These are phyloP conservation scores for Calidris pygmaea DNA, from an alignment of 2,113 vertebrate genomes.

Conservation along the genomic window DNA sequence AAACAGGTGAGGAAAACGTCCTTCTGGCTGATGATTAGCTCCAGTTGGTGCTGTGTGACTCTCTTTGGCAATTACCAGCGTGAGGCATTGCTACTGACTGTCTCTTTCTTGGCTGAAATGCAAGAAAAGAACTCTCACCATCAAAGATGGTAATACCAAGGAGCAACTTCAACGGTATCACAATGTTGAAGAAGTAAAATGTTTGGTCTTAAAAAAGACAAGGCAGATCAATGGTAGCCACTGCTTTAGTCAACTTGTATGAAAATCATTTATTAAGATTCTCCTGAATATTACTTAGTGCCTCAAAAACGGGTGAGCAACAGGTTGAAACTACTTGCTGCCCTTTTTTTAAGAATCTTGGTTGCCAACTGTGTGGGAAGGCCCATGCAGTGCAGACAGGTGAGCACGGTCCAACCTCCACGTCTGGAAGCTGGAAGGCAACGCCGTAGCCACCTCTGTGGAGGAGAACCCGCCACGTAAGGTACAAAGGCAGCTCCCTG, in stretches of 20 bases:
- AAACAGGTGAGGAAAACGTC: background rate
- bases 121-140: background rate
- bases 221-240: background rate
- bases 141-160: background rate
- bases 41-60: background rate
- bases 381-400: rapidly evolving
- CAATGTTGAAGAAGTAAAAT: background rate
- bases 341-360: background rate
- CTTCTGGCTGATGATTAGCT: background rate
- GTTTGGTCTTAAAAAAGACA: background rate
- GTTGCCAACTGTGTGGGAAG: rapidly evolving
- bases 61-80: background rate
- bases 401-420: no score
- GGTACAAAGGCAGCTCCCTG: background rate
- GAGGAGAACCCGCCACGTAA: background rate
- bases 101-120: background rate
- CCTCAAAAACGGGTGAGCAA: background rate
- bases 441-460: background rate
- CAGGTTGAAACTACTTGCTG: background rate
- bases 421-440: background rate
- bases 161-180: background rate
- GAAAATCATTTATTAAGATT: background rate
- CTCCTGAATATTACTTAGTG: background rate
- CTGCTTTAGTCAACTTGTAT: background rate
- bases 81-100: background rate